These are phyloP conservation scores for Drosophila repletoides DNA, from an alignment of 1,140 invertebrate species.

Conservation along the genomic window DNA sequence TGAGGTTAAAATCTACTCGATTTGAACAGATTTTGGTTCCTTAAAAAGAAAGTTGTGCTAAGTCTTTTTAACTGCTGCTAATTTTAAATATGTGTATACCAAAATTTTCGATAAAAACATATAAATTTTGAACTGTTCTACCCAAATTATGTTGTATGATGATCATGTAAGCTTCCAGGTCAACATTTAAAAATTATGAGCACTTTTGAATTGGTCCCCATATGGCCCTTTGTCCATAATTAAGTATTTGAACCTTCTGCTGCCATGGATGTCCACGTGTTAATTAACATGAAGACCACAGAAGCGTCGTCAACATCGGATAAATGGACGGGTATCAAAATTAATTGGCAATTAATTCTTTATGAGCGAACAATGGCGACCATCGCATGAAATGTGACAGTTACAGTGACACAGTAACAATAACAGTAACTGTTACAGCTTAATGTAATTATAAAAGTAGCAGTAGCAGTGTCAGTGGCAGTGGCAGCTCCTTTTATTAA, in stretches of 20 bases:
- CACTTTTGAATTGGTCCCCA: constrained; percentile 42
- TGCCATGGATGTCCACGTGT: constrained; percentile 39
- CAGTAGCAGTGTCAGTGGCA: neutral
- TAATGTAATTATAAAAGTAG: neutral
- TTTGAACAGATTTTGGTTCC: no score
- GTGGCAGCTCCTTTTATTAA: no score
- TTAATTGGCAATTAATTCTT: constrained; percentile 72
- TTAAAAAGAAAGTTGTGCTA: no score
- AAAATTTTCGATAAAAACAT: no score
- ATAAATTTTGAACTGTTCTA: no score
- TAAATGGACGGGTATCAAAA: constrained; percentile 51
- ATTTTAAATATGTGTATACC: no score
- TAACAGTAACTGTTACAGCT: constrained; percentile 7
- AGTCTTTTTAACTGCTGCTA: no score
- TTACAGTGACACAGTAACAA: constrained; percentile 17
- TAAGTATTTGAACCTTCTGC: constrained; percentile 48
- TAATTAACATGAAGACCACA: constrained; percentile 57
- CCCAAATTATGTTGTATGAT: constrained; percentile 2
- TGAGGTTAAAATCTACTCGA: no score
- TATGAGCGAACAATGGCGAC: constrained; percentile 52
- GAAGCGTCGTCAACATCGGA: constrained; percentile 14
- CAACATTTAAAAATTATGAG: constrained; percentile 26
- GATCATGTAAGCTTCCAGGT: neutral
- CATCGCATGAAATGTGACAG: no score
- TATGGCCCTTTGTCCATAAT: constrained; percentile 61